Base-by-base conservation (phyloP, 2,888 invertebrate species). In the Ormia ochracea region DNA sequence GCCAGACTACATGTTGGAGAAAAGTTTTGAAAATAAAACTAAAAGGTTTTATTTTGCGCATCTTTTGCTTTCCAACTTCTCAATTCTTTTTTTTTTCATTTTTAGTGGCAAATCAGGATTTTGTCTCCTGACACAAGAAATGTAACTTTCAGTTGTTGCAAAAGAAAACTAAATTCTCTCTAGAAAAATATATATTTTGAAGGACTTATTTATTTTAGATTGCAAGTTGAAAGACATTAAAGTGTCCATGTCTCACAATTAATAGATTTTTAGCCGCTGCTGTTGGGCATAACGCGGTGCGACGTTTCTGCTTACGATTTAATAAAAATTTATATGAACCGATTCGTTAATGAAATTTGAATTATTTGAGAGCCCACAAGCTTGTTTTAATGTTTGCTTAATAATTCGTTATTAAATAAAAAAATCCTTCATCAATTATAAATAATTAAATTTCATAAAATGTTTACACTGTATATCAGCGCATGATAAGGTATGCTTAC, bases 21-120 rank as follows among this genome's bases (percentile, higher is more conserved):
- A 50, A 73, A 78, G 48, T 73, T 73, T 78, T 68, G 41, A 26
- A 69, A 54, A 50, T 48, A 61, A 28, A 73, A 68, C 73, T 52
- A 70, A 75, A 31, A 26, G 45, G 9, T 72, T 78, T 69, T 65
- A 65, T 23, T 69, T 59, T 50, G 10, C 61, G 38, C 54, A 14
- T 43, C 50, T 59, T 50, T 4, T 43, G 12, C 4, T 31, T 54
- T 5, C 23, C 26, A 36, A 48, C 31, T 48, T 63, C 10, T 50
- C n/a, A 28, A 4, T 23, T 23, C 45, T 66, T 43, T 48, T 38
- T 3, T 10, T 28, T 52, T 61, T 12, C 14, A 19, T 43, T 43
- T n/a, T 36, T 23, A 68, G 17, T 58, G 58, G 52, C 58, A 56
- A 69, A 69, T n/a, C 58, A 48, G 50, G 28, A n/a, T 31, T 50